Conservation (phyloP, 2,797 vertebrate species). For the Decapterus maruadsi region DNA sequence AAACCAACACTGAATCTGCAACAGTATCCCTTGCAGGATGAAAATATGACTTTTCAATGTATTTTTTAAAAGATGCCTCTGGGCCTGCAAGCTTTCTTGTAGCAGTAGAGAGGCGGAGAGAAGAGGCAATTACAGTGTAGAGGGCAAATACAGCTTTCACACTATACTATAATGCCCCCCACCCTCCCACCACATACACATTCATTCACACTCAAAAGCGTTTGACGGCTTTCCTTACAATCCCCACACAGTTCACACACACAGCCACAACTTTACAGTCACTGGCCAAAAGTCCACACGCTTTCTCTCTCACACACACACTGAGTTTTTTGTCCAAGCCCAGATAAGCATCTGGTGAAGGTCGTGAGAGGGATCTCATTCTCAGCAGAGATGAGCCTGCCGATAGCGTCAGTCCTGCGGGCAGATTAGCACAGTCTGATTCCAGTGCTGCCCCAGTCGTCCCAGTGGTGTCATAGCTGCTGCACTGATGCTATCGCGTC, state of each 20-base stretch:
- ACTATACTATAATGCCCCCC: neutral
- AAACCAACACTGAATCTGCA: neutral
- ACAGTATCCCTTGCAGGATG: neutral
- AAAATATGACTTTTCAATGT: neutral
- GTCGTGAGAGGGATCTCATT: constrained; percentile 84
- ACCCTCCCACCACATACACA: neutral
- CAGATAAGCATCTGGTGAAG: constrained; percentile 83
- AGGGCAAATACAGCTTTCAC: constrained; percentile 31
- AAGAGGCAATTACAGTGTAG: constrained; percentile 37
- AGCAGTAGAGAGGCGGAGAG: constrained; percentile 40
- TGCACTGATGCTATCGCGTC: constrained; percentile 71
- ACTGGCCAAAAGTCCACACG: constrained; percentile 31
- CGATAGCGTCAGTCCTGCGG: constrained; percentile 76
- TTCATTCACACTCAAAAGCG: constrained; percentile 22
- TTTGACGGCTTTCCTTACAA: constrained; percentile 38
- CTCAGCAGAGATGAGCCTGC: constrained; percentile 77
- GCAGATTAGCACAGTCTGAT: constrained; percentile 76
- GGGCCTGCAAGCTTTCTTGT: constrained; percentile 16
- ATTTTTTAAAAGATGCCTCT: constrained; percentile 23
- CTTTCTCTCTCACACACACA: constrained; percentile 19
- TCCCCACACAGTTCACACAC: constrained; percentile 39
- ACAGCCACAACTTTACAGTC: constrained; percentile 31
- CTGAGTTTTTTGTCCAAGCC: constrained; percentile 48
- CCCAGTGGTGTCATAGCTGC: constrained; percentile 77
- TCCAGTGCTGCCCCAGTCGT: constrained; percentile 62